Conservation (phyloP, 2,888 invertebrate species). For the Lacanobia oleracea region DNA sequence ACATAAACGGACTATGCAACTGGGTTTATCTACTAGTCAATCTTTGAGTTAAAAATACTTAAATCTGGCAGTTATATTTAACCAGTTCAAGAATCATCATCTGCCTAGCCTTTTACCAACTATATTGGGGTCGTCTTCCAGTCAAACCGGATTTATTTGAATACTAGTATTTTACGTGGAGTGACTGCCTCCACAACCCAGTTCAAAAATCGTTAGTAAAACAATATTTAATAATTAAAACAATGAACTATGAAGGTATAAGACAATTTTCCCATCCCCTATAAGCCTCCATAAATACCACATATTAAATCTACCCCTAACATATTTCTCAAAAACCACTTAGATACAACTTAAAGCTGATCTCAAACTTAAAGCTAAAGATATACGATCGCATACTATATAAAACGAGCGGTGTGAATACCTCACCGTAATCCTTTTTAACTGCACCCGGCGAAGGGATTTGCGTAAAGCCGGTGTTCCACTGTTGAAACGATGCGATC, state of each 20-base stretch:
- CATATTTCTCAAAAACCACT: conserved; percentile 41
- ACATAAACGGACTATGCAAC: no score
- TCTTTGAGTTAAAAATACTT: no score
- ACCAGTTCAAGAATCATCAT: no score
- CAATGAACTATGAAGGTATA: neutral
- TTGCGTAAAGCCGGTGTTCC: conserved; percentile 54
- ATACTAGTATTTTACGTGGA: no score
- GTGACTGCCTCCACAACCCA: no score
- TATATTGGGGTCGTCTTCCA: no score
- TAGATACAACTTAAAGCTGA: conserved; percentile 41
- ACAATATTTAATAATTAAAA: neutral
- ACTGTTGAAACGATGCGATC: conserved; percentile 54
- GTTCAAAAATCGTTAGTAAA: no score
- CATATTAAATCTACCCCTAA: neutral
- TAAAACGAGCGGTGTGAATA: conserved; percentile 51
- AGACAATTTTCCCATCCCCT: neutral
- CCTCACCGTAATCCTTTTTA: conserved; percentile 67
- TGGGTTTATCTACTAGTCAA: no score
- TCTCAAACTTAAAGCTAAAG: conserved; percentile 54
- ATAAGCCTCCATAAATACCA: neutral
- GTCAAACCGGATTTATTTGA: no score
- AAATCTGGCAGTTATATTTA: no score
- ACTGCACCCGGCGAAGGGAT: conserved; percentile 61
- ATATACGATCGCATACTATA: conserved; percentile 44
- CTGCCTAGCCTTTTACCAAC: no score